Base-by-base conservation (phyloP, 2,113 vertebrate species). In the Thamnaconus septentrionalis region DNA sequence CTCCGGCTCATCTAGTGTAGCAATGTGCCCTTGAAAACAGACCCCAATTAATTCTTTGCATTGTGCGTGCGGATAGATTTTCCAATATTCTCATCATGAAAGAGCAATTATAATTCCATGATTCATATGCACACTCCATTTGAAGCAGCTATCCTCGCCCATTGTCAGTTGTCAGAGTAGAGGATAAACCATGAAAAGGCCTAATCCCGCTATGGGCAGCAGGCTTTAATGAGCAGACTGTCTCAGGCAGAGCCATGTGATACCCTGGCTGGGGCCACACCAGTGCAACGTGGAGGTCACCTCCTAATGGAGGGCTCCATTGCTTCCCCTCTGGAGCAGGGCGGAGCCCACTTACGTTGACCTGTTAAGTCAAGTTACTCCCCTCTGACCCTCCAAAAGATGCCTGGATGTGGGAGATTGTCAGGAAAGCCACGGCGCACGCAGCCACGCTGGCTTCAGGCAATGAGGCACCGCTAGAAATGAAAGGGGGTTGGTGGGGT, bases 291-390 rank as follows among this genome's bases (percentile, higher is more conserved):
- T 62, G 72, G 82, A 85, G 87, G 85, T 91, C 90, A 91, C 81
- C 62, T 75, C 75, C 75, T 90, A 91, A 93, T 91, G 78, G 88
- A 85, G 82, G 87, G 79, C 80, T 89, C 84, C 70, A 53, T 85
- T 78, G 83, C 81, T 80, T 80, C 81, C 81, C 85, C 86, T 88
- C 83, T 79, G 75, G 84, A 89, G 84, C 87, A 87, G 86, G 86
- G 87, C 79, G 87, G 83, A 80, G 80, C 82, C 85, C 83, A 86
- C 88, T 91, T 81, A 82, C 60, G 51, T 79, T 91, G 89, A 91
- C 89, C 89, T 84, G 88, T 89, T 91, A 92, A 92, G 91, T 91
- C 87, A 89, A 91, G 85, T 90, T 89, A 85, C 85, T 86, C 82
- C 85, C 84, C 77, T 76, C 81, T 88, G 90, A 91, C 90, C 90